These are phyloP conservation scores for Stenurella melanura DNA, from an alignment of 2,888 invertebrate species.

Conservation along the genomic window DNA sequence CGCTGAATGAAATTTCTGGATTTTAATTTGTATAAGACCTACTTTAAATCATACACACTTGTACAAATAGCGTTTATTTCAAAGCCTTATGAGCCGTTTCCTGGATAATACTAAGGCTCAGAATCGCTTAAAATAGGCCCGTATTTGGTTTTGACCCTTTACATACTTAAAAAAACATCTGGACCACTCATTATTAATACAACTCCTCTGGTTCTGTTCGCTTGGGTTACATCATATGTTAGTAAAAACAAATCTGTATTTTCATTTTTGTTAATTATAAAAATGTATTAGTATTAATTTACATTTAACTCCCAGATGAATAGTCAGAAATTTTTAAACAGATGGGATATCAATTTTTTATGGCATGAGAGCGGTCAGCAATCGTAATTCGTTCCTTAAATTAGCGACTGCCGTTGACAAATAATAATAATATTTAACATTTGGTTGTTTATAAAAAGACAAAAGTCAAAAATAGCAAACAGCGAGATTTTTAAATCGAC, in stretches of 20 bases:
- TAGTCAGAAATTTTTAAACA: slow-evolving; percentile 23
- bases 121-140: slow-evolving; percentile 40
- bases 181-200: slow-evolving; percentile 55
- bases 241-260: slow-evolving; percentile 55
- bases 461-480: too few species aligned
- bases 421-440: background rate
- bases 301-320: slow-evolving; percentile 34
- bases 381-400: slow-evolving; percentile 10
- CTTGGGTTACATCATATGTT: slow-evolving; percentile 50
- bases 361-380: background rate
- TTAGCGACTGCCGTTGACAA: slow-evolving; percentile 10
- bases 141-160: slow-evolving; percentile 61
- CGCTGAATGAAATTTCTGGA: slow-evolving; percentile 54
- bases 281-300: slow-evolving; percentile 37
- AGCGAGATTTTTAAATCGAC: too few species aligned
- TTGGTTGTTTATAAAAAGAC: too few species aligned
- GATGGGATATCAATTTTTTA: slow-evolving; percentile 21
- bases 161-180: slow-evolving; percentile 59
- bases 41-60: slow-evolving; percentile 57
- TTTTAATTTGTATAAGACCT: slow-evolving; percentile 55
- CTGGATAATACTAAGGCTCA: slow-evolving; percentile 41
- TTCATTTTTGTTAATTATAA: slow-evolving; percentile 42
- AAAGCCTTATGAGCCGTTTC: slow-evolving; percentile 34
- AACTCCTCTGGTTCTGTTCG: slow-evolving; percentile 40
- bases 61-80: slow-evolving; percentile 50